Evolutionary conservation across 2,888 invertebrate species (phyloP).

Genomic region (Catocala sponsa): DNA sequence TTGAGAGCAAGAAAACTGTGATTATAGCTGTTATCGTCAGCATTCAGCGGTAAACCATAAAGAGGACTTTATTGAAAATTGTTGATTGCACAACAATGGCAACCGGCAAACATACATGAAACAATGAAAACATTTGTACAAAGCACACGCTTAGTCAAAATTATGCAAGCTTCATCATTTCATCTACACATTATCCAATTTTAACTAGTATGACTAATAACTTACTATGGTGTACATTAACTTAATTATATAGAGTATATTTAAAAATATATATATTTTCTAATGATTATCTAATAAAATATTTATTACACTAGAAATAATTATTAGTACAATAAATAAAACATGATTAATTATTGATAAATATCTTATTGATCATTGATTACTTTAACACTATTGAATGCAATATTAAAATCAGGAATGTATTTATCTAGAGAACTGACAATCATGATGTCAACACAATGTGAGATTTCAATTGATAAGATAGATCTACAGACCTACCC

Average conservation of each 20-base stretch:
- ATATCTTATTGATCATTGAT: neutral
- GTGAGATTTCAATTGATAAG: constrained; percentile 50
- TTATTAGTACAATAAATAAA: too few species aligned
- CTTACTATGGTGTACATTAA: neutral
- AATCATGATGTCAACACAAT: constrained; percentile 48
- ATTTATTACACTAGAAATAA: too few species aligned
- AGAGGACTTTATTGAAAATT: constrained; percentile 83
- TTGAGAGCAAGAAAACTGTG: constrained; percentile 58
- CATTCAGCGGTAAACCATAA: constrained; percentile 72
- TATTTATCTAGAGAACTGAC: constrained; percentile 41
- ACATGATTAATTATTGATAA: neutral
- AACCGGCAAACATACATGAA: constrained; percentile 71
- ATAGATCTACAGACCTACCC: constrained; percentile 44
- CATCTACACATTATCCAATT: constrained; percentile 11
- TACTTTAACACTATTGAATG: neutral
- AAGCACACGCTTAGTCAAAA: constrained; percentile 54
- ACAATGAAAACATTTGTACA: constrained; percentile 74
- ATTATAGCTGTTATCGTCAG: constrained; percentile 70
- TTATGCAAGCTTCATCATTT: constrained; percentile 56
- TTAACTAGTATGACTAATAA: constrained; percentile 2
- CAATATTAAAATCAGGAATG: neutral
- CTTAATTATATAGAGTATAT: neutral
- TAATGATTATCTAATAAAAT: too few species aligned
- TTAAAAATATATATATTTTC: too few species aligned
- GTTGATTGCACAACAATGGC: constrained; percentile 84